Conservation (phyloP, 35 echinoderm and acorn worm genomes). For the Ptychodera flava region DNA sequence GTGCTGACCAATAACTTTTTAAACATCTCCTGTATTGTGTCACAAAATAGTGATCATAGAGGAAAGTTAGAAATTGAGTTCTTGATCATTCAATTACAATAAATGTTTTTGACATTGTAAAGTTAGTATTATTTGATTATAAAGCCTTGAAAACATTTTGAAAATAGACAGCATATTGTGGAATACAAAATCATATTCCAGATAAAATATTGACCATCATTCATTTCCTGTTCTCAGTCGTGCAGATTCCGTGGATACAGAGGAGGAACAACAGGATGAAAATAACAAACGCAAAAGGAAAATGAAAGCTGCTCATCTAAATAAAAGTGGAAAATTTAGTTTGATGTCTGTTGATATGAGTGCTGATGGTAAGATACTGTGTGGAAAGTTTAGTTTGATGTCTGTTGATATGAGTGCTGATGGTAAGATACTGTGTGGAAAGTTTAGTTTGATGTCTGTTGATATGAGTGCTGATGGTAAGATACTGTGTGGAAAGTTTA, state of each 20-base stretch:
- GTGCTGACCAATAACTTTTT: no score
- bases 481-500: not conserved
- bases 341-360: slow-evolving; percentile 9
- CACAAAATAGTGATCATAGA: no score
- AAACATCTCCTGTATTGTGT: no score
- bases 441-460: slow-evolving; percentile 5
- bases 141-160: no score
- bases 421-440: not conserved
- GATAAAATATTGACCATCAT: no score
- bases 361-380: not conserved
- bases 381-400: not conserved
- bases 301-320: slow-evolving; percentile 7
- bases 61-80: no score
- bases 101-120: no score
- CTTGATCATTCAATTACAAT: no score
- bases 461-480: not conserved
- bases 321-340: not conserved
- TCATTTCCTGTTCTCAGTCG: slow-evolving; percentile 6
- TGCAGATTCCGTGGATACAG: slow-evolving; percentile 5
- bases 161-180: no score
- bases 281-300: not conserved
- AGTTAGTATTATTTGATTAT: no score
- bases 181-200: no score
- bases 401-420: slow-evolving; percentile 9
- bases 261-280: slow-evolving; percentile 3